These are phyloP conservation scores for rabbit (Oryctolagus cuniculus) DNA, from an alignment of 2,113 vertebrate genomes.

Conservation along the genomic window DNA sequence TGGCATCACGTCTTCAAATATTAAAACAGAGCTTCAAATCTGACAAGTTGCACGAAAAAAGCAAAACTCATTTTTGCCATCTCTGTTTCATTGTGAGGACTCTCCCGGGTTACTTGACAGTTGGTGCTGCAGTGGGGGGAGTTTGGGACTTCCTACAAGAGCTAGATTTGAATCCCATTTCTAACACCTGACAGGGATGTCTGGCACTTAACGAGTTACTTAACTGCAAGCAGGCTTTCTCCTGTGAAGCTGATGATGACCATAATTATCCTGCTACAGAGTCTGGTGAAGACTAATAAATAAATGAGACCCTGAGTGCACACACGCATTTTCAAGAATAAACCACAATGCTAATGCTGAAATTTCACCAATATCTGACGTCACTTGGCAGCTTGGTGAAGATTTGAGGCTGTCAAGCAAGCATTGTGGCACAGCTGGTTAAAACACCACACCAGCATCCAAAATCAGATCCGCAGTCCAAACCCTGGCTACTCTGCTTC, in stretches of 20 bases:
- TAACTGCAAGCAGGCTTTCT: neutral
- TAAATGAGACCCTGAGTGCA: neutral
- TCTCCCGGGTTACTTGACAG: neutral
- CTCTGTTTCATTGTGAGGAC: neutral
- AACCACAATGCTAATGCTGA: neutral
- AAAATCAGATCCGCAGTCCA: too few species aligned
- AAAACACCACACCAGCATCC: too few species aligned
- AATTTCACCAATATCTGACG: neutral
- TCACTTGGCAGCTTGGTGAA: neutral
- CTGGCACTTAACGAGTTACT: neutral
- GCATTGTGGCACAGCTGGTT: too few species aligned
- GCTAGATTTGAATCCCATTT: neutral
- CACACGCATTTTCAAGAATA: accelerated
- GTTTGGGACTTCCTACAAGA: neutral
- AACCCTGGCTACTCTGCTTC: too few species aligned
- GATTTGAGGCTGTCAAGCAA: too few species aligned
- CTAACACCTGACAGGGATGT: neutral
- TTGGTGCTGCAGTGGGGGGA: neutral
- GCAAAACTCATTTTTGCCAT: neutral
- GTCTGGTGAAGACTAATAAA: neutral
- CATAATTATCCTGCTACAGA: neutral
- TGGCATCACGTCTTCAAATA: neutral
- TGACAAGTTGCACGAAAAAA: conserved; percentile 36
- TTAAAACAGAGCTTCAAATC: conserved; percentile 42
- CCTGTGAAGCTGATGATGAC: neutral